Conservation (phyloP, 2,888 invertebrate species). For the Ecdyonurus torrentis region DNA sequence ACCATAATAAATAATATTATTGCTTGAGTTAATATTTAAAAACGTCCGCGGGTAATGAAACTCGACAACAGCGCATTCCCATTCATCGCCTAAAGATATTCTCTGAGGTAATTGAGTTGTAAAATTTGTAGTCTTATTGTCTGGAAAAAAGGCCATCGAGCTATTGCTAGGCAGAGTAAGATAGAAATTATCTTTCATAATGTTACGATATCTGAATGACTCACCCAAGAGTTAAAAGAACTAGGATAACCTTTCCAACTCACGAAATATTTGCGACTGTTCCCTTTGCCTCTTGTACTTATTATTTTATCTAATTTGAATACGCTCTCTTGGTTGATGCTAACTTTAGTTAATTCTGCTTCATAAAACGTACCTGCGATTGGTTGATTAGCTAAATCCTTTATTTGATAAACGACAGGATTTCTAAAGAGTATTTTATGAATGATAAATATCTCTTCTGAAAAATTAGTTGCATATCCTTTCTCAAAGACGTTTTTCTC, state of each 20-base stretch:
- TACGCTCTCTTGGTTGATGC: neutral
- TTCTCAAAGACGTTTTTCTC: conserved; percentile 15
- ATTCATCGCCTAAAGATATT: conserved; percentile 14
- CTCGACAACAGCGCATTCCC: conserved; percentile 15
- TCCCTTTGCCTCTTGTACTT: conserved; percentile 8
- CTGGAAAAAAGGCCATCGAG: conserved; percentile 15
- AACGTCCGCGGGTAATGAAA: conserved; percentile 14
- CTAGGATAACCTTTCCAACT: conserved; percentile 16
- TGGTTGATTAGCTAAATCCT: conserved; percentile 14
- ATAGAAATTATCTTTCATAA: conserved; percentile 15
- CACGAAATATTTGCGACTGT: conserved; percentile 13
- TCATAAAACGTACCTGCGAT: conserved; percentile 18
- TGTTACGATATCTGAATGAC: conserved; percentile 3
- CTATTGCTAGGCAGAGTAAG: conserved; percentile 16
- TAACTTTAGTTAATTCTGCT: conserved; percentile 15
- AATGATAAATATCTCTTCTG: conserved; percentile 17
- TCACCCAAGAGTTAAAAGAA: conserved; percentile 15
- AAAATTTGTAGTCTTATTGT: conserved; percentile 17
- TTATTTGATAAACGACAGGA: conserved; percentile 16
- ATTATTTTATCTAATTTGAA: conserved; percentile 15
- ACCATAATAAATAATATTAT: neutral
- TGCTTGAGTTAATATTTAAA: neutral
- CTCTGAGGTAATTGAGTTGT: conserved; percentile 15
- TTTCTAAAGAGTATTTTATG: conserved; percentile 11
- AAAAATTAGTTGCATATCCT: conserved; percentile 15